Percentiles rank a stretch among this genome's conserved stretches.
Evolutionary conservation across 1,140 invertebrate species (phyloP).

Genomic region (Microplitis demolitor): DNA sequence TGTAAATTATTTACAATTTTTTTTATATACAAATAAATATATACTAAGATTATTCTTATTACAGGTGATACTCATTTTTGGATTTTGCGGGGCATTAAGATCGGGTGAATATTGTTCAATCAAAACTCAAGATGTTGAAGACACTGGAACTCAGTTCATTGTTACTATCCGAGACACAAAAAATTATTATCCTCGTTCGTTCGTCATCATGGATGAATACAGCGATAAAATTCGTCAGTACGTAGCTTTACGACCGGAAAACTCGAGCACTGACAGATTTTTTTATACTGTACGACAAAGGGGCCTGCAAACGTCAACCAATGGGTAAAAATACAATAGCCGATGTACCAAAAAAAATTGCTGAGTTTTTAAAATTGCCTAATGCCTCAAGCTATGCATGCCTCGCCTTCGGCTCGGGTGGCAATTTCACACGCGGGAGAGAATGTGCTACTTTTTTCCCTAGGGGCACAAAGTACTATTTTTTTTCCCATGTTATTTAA

Average conservation of each 20-base stretch:
- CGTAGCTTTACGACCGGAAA: neutral
- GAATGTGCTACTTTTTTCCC: neutral
- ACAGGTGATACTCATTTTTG: neutral
- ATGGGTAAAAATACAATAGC: neutral
- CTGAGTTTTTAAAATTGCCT: neutral
- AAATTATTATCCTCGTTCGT: neutral
- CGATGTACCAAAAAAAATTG: neutral
- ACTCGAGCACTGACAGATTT: constrained; percentile 7
- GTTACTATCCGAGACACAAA: neutral
- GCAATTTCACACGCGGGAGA: neutral
- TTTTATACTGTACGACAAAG: constrained; percentile 25
- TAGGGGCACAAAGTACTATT: neutral
- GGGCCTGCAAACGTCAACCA: constrained; percentile 1
- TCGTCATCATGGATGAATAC: neutral
- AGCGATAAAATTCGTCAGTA: neutral
- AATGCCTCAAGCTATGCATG: neutral
- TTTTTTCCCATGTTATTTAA: too few relatives aligned
- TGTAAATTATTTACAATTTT: too few relatives aligned
- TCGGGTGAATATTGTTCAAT: neutral
- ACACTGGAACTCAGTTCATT: neutral
- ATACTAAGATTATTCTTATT: neutral
- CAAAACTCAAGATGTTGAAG: neutral
- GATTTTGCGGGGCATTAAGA: neutral
- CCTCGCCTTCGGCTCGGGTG: neutral
- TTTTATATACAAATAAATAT: too few relatives aligned